A percentile compares a stretch with the other conserved stretches of the same genome.
Evolutionary conservation across 1,140 invertebrate species (phyloP).

Genomic region (Caenorhabditis tropicalis): DNA sequence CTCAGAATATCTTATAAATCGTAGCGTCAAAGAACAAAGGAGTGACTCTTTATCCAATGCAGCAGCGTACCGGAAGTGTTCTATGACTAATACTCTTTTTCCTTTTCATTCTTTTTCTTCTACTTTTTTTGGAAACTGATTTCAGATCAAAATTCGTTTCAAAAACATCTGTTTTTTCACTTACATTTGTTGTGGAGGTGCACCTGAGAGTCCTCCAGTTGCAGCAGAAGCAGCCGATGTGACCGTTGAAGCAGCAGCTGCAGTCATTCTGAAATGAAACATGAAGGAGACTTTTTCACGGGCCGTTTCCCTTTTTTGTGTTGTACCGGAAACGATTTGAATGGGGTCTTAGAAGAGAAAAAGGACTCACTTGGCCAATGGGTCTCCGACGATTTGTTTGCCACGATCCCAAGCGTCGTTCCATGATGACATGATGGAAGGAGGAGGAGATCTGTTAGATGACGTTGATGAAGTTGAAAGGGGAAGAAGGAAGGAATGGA

Average conservation of each 20-base stretch:
- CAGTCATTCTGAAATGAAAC: slow-evolving; percentile 25
- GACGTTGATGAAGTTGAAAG: background rate
- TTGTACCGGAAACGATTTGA: background rate
- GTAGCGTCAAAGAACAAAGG: no score
- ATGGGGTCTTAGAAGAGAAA: background rate
- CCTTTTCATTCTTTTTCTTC: no score
- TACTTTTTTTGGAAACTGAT: no score
- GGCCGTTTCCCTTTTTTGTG: background rate
- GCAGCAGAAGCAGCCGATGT: background rate
- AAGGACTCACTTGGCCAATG: slow-evolving; percentile 7
- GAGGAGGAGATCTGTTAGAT: background rate
- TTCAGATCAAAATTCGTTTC: no score
- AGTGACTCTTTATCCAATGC: no score
- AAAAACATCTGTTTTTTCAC: background rate
- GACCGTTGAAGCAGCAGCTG: no score
- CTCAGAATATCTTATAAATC: no score
- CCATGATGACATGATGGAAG: background rate
- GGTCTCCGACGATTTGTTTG: slow-evolving; percentile 37
- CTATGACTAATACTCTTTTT: no score
- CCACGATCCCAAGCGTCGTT: slow-evolving; percentile 42
- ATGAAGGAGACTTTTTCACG: background rate
- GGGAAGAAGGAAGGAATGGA: background rate
- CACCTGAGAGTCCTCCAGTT: background rate
- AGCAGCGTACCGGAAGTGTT: no score
- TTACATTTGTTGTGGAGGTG: slow-evolving; percentile 23